Evolutionary conservation across 1,140 invertebrate genomes (phyloP).

Genomic region (Holotrichia oblita): DNA sequence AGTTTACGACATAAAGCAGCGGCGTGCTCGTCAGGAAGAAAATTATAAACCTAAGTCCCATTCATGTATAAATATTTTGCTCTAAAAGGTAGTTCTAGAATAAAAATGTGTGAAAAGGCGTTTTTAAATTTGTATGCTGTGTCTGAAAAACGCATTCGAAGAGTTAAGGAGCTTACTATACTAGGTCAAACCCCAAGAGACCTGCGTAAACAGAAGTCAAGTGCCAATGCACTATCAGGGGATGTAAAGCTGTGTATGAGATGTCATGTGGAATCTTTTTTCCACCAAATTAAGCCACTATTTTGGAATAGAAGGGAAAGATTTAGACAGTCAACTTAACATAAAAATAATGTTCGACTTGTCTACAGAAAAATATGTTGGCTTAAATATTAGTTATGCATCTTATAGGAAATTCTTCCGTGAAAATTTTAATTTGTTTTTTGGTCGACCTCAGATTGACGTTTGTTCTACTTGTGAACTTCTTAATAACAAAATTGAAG

Average conservation of each 20-base stretch:
- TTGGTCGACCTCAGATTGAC: slow-evolving; percentile 26
- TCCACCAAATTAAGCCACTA: slow-evolving; percentile 30
- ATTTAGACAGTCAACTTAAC: slow-evolving; percentile 11
- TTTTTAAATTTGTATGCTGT: slow-evolving; percentile 28
- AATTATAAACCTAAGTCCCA: too few relatives aligned
- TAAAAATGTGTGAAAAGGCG: background rate
- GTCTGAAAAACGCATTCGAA: slow-evolving; percentile 26
- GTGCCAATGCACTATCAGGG: slow-evolving; percentile 2
- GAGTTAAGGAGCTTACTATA: slow-evolving; percentile 26
- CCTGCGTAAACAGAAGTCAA: background rate
- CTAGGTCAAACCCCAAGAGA: slow-evolving; percentile 21
- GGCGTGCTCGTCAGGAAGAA: too few relatives aligned
- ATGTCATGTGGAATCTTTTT: slow-evolving; percentile 26
- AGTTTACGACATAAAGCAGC: too few relatives aligned
- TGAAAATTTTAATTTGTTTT: slow-evolving; percentile 29
- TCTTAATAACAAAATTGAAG: slow-evolving; percentile 37
- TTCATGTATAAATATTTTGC: too few relatives aligned
- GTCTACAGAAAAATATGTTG: slow-evolving; percentile 20
- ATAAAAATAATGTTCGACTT: slow-evolving; percentile 34
- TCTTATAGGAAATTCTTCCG: slow-evolving; percentile 11
- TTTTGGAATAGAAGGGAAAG: background rate
- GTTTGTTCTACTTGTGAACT: slow-evolving; percentile 39
- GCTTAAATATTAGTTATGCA: slow-evolving; percentile 11
- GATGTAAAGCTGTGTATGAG: slow-evolving; percentile 15
- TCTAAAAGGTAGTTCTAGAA: too few relatives aligned